Evolutionary conservation across 2,797 vertebrate genomes (phyloP), one percentile per base, ranked within the genome.

Genomic region (Clarias fuscus): DNA sequence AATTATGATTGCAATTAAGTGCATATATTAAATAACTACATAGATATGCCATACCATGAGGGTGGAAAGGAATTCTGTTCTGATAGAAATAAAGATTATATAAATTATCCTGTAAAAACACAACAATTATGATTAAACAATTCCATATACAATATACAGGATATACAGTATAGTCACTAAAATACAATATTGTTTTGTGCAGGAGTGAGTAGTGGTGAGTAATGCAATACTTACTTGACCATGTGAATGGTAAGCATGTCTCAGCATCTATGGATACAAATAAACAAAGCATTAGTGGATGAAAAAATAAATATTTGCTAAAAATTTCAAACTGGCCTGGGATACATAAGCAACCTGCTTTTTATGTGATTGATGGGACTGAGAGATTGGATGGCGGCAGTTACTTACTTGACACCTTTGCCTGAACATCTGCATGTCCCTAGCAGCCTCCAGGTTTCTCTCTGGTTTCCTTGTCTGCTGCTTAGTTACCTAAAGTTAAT

Each of bases 31-130:
- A 33, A 20, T 4, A 24, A 30, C 0, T 53, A 53, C n/a, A 53
- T 27, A 18, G 22, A 62, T 94, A 98, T 61, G 18, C 18, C 20
- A 62, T 79, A 79, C 98, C 94, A 0, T 95, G 93, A 14, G 97
- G 98, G 30, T 33, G 0, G 87, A 96, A 97, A 1, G 0, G 0
- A 24, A 30, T 88, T 1, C 88, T 4, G 30, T 97, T 97, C 15
- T 90, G 94, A 93, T 99, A 98, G 93, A 99, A 99, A 0, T 89
- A 86, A 84, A 99, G 91, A 65, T 99, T 99, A 61, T 93, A 88
- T 18, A 64, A 37, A 4, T 0, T 0, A 2, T 0, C 30, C 58
- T 85, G 64, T 64, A 24, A 67, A 11, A 62, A 73, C 4, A 33
- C 61, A 78, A 37, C 33, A 22, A 61, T 79, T 59, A 70, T 14